Base-by-base conservation (phyloP, 2,888 invertebrate species). In the Balanococcus diminutus region DNA sequence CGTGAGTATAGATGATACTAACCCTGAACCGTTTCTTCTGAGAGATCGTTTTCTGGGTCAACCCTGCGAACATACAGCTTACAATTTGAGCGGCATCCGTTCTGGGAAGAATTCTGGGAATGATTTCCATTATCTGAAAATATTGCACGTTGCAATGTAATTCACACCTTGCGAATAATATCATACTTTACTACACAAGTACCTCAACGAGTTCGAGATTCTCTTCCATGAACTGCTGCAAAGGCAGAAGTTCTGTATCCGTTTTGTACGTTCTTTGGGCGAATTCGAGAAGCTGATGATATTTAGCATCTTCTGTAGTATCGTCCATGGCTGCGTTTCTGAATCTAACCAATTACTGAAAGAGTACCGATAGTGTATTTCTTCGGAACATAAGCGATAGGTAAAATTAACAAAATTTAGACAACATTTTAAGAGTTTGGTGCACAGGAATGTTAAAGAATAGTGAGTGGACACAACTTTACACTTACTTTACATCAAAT, bases 1-100 rank as follows among this genome's bases (percentile, higher is more conserved):
- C 46, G 16, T 2, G 46, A 9, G 2, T 1, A 67, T 14, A 14
- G 28, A 31, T 56, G 1, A 32, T 31, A 72, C 72, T 39, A 25
- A 86, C 86, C 31, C 61, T 61, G 25, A 82, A 67, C 9, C 86
- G 39, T 28, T 86, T 86, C 46, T 86, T 82, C 32, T 86, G 86
- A n/a, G 86, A 82, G 3, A 67, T n/a, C 14, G 42, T 32, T 9
- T 82, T 36, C 31, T 72, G 86, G 31, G 86, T 42, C 16, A 86
- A 72, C 16, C 86, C 86, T 14, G 82, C 39, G 46, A 86, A 82
- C 36, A 82, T 82, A 32, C 61, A 61, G 25, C 61, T 28, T 6
- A 86, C 28, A 19, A 82, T 82, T 42, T 82, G 36, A 4, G 11
- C n/a, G 22, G 32, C 67, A 16, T 86, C 82, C 8, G 75, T 19